phyloP scores from a whole-genome alignment of 2,113 vertebrate genomes.

The Strix aluco region DNA sequence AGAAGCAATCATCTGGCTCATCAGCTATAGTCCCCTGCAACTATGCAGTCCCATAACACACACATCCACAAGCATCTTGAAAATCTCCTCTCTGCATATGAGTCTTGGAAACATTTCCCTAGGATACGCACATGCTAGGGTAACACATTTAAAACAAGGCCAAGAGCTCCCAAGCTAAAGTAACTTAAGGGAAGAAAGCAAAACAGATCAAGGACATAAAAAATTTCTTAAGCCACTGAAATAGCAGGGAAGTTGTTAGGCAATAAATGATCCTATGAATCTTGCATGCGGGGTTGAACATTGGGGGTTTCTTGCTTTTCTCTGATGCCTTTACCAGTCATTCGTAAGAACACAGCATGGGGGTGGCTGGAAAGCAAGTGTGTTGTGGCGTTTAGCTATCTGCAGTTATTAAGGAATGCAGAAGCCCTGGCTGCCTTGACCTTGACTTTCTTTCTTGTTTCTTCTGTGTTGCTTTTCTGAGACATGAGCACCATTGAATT shows the following conservation, averaged over 20 bases:
- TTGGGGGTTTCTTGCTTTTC: neutral
- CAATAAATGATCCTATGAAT: neutral
- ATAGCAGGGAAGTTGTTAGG: neutral
- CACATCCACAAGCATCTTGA: neutral
- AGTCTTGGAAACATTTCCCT: neutral
- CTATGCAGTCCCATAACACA: neutral
- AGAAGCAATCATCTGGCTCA: neutral
- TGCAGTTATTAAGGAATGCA: neutral
- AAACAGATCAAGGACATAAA: neutral
- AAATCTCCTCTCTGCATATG: fast-evolving
- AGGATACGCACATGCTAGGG: fast-evolving
- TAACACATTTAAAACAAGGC: neutral
- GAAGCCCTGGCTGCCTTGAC: neutral
- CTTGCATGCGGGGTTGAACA: neutral
- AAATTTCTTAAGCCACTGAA: neutral
- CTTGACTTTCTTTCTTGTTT: neutral
- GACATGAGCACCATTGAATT: neutral
- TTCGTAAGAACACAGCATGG: neutral
- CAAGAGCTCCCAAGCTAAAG: neutral
- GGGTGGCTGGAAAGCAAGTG: neutral
- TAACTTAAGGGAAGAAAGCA: neutral
- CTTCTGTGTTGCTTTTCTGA: neutral
- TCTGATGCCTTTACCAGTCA: neutral
- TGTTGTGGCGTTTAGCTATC: neutral
- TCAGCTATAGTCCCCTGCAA: neutral